Base-by-base conservation (phyloP, 2,797 vertebrate species). In the Acropternis orthonyx region DNA sequence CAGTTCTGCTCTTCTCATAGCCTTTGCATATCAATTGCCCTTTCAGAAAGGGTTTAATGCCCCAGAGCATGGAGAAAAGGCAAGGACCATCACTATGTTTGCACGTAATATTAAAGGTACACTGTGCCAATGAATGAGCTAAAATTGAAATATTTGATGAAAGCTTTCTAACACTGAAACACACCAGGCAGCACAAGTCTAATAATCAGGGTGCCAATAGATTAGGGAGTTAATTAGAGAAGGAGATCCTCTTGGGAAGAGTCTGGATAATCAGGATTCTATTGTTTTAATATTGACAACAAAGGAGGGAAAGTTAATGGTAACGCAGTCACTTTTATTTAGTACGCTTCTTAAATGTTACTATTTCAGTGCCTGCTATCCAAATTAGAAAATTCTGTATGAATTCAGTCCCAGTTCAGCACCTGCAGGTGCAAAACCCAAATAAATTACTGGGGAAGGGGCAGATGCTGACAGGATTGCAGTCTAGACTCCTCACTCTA, bases 401-500 rank as follows among this genome's bases (percentile, higher is more conserved):
- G 19, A 94, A 93, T 95, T 95, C 85, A 88, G 75, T 72, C 72
- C 62, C 62, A 58, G 80, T 93, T 87, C 80, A 95, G 75, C 66
- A 93, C 88, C 68, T 95, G 96, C 97, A 97, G 96, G 95, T 97
- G 96, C 95, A 96, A 94, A 96, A 30, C 48, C 78, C 89, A 96
- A 96, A 97, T 92, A 93, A 97, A 96, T 95, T 89, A 94, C 89
- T 87, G 69, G 68, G 79, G 56, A 96, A 94, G 82, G 92, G 96
- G 95, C 96, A 97, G 95, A 95, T 97, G 95, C 94, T 96, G 95
- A 96, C 95, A 96, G 92, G 88, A 96, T 93, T 95, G 93, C 82
- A 93, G 97, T 96, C 96, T 97, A 97, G 96, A 93, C 95, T 96
- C 77, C 54, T 96, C 89, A 93, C 95, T 97, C 92, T 95, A 97